Base-by-base conservation (phyloP, 2,113 vertebrate genomes). In the Cinclus mexicanus region DNA sequence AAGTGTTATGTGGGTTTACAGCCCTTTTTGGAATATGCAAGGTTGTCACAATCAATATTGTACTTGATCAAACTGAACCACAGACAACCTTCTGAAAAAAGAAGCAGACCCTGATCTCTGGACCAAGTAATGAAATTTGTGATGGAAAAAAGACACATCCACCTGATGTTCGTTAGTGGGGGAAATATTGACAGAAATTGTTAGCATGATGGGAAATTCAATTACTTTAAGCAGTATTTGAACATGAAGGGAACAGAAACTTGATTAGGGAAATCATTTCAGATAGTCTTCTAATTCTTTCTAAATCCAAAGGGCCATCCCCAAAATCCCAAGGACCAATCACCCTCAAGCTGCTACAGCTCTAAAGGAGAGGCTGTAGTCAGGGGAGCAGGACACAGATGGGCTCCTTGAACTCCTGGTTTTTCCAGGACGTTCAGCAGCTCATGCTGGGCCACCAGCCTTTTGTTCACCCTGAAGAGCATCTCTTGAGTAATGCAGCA, bases 1-100 rank as follows among this genome's bases (percentile, higher is more conserved):
- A 94, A 96, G 92, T 80, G 93, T 97, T 95, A 94, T 89, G 77
- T 95, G 93, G 77, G 92, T 95, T 95, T 95, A 77, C 83, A 95
- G 94, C 65, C 94, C 87, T 96, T 94, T 94, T 91, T 94, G 92
- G 93, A 93, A 89, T 94, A 94, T 89, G 91, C 12, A 72, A 89
- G 65, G 83, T 53, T 94, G 95, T 97, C 97, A 97, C 94, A 94
- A 95, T 91, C 89, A 95, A 96, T 97, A 96, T 94, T 95, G 93
- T 94, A 94, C 95, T 83, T 93, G 92, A 96, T 95, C 94, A 95
- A 96, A 91, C 78, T 83, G 94, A 96, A 90, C 76, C 72, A 79
- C 93, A 94, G 95, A 89, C 92, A 95, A 83, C 87, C 68, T 85
- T 71, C 78, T 55, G 47, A 71, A 94, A 96, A 92, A 91, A 87